Base-by-base conservation (phyloP, 2,113 vertebrate genomes). In the Labeo rohita region DNA sequence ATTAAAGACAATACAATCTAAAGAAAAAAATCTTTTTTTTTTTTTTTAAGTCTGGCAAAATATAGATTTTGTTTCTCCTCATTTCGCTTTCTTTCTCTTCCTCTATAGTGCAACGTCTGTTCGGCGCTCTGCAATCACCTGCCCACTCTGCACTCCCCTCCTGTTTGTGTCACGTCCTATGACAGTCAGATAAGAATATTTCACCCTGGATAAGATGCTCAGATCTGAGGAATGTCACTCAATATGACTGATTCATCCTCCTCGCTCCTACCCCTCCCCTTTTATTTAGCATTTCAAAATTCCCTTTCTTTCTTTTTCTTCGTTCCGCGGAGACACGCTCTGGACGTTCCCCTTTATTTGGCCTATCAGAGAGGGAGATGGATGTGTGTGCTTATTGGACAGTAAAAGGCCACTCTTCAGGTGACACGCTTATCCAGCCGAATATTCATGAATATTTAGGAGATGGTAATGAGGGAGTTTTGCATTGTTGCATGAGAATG, bases 381-480 rank as follows among this genome's bases (percentile, higher is more conserved):
- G 97, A 97, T 97, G 95, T 95, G 96, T 97, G 95, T 96, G 95
- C 93, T 97, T 97, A 97, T 98, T 97, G 96, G 97, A 97, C 95
- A 96, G 96, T 93, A 97, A 97, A 97, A 97, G 97, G 98, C 96
- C 96, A 95, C 95, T 96, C 96, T 97, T 96, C 92, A 92, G 96
- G 96, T 96, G 96, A 96, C 94, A 96, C 96, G 95, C 95, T 95
- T 97, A 96, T 96, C 94, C 95, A 95, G 95, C 95, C 92, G 95
- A 97, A 96, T 96, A 97, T 96, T 98, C 98, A 97, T 99, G 97
- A 97, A 99, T 99, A 98, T 98, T 99, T 98, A 99, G 96, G 92
- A 93, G 96, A 99, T 99, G 98, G 94, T 98, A 99, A 99, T 99
- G 95, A 98, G 80, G 79, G 73, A 80, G 61, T 95, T 98, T 98